These are phyloP conservation scores for Macrophya annulata DNA, from an alignment of 2,888 invertebrate genomes.

Conservation along the genomic window DNA sequence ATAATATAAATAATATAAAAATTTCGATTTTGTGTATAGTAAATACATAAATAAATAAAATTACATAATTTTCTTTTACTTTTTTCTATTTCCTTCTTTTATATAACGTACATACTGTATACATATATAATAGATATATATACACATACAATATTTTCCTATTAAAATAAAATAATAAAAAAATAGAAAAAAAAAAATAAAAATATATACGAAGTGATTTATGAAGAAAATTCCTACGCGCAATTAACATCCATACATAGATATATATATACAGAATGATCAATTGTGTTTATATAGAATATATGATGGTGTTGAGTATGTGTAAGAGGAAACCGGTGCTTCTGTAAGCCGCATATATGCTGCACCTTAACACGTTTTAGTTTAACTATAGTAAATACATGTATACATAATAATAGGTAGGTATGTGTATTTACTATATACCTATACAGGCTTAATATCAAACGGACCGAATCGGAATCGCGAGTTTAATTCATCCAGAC, in stretches of 20 bases:
- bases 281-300: too few species aligned
- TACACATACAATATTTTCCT: background rate
- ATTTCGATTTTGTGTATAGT: too few species aligned
- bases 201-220: background rate
- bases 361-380: background rate
- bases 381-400: background rate
- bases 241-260: background rate
- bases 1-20: too few species aligned
- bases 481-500: background rate
- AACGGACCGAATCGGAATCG: conserved; percentile 43
- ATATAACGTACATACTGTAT: too few species aligned
- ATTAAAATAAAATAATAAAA: too few species aligned
- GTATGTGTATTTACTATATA: background rate
- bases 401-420: too few species aligned
- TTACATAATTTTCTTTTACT: too few species aligned
- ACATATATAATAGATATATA: too few species aligned
- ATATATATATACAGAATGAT: background rate
- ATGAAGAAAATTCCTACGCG: background rate
- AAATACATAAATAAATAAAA: too few species aligned
- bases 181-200: too few species aligned
- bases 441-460: conserved; percentile 5
- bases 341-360: background rate
- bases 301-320: too few species aligned
- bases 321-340: background rate
- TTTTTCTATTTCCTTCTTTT: too few species aligned